Base-by-base conservation (phyloP, 2,113 vertebrate genomes). In the Zingel zingel region DNA sequence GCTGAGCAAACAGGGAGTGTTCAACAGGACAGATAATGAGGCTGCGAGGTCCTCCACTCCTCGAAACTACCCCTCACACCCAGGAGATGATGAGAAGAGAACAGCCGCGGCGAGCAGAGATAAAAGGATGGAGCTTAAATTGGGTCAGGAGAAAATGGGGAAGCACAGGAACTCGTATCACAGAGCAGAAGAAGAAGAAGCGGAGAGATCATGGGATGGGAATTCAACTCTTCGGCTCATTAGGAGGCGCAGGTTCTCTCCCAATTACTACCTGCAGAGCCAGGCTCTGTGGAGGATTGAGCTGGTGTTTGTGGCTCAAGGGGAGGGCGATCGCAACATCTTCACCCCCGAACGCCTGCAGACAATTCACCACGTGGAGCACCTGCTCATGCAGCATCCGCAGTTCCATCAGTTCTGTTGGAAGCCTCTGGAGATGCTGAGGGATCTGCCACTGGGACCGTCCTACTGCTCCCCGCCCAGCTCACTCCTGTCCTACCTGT, bases 271-370 rank as follows among this genome's bases (percentile, higher is more conserved):
- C 94, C 94, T 97, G 0, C 98, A 99, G 94, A 94, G 96, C 0
- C 98, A 99, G 0, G 97, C 97, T 0, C 95, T 98, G 84, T 99
- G 98, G 98, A 96, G 97, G 91, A 98, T 99, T 0, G 98, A 99
- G 93, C 96, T 99, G 71, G 97, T 99, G 45, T 99, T 99, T 67
- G 94, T 99, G 56, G 98, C 98, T 0, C 96, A 97, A 2, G 98
- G 98, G 0, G 95, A 96, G 3, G 87, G 96, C 0, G 97, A 99
- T 13, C 94, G 90, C 84, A 99, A 99, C 93, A 99, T 99, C 88
- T 99, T 99, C 92, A 99, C 98, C n/a, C 96, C 97, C 0, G 97
- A 99, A 80, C 96, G 98, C 11, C 94, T 99, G 76, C 88, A 96
- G 67, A 98, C 98, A 0, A 96, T 99, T 92, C 98, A 99, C 0